These are phyloP conservation scores for Odontomachus brunneus DNA, from an alignment of 1,140 invertebrate genomes.

Conservation along the genomic window DNA sequence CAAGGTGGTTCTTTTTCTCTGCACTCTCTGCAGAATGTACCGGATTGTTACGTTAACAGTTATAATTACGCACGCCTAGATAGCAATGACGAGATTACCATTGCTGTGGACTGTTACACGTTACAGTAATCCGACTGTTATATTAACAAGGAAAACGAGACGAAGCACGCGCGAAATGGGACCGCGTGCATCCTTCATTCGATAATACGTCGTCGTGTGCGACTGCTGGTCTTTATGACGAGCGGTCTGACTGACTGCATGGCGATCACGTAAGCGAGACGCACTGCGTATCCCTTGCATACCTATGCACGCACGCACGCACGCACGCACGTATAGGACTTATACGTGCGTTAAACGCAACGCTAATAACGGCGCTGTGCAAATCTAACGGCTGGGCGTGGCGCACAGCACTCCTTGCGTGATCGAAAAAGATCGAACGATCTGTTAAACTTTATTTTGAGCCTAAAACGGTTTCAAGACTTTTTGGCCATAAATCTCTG, in stretches of 20 bases:
- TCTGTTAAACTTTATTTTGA: too few relatives aligned
- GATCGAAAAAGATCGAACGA: not conserved
- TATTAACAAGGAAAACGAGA: constrained; percentile 45
- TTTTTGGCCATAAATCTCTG: too few relatives aligned
- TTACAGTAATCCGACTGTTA: constrained; percentile 21
- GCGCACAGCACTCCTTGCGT: constrained; percentile 48
- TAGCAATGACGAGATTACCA: too few relatives aligned
- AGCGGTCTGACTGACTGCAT: not conserved
- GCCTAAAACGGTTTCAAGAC: too few relatives aligned
- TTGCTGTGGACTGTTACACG: too few relatives aligned
- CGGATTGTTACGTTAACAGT: too few relatives aligned
- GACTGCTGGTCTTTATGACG: constrained; percentile 12
- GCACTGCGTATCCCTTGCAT: constrained; percentile 4
- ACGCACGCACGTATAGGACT: not conserved
- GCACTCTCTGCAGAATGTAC: too few relatives aligned
- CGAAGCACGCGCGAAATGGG: constrained; percentile 31
- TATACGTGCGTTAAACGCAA: constrained; percentile 44
- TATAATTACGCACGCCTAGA: too few relatives aligned
- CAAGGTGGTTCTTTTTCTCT: too few relatives aligned
- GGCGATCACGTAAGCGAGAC: constrained; percentile 1
- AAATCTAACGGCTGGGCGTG: constrained; percentile 75
- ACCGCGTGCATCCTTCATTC: constrained; percentile 50
- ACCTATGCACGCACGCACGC: constrained; percentile 3
- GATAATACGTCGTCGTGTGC: constrained; percentile 30
- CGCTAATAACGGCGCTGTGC: constrained; percentile 40